Evolutionary conservation across 2,797 vertebrate genomes (phyloP), one percentile per base, ranked within the genome.

Genomic region (Octomys mimax): DNA sequence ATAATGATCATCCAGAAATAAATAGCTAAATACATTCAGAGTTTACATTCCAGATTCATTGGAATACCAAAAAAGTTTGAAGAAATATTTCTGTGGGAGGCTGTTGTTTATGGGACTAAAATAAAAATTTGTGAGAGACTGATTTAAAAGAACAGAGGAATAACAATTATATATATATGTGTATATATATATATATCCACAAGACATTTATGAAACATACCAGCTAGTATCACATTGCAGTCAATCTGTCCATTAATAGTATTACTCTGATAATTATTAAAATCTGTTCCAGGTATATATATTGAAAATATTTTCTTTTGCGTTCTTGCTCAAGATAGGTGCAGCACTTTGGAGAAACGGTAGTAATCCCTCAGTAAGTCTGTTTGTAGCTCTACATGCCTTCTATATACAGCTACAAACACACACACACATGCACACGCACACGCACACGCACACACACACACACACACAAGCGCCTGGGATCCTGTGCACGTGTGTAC

Each of bases 321-420:
- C 98, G 98, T 99, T 99, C 99, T 98, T 99, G 99, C 98, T 98
- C 98, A 98, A 98, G 98, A 98, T 96, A 98, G 98, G 98, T 98
- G 97, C 98, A 98, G 99, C 98, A 99, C 99, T 99, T 98, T 96
- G 97, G 98, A 99, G 99, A 98, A 98, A 97, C 98, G 98, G 98
- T 98, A 97, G 98, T 97, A 97, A 98, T 92, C 97, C 98, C 98
- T 97, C 97, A 93, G 98, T 96, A 96, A 97, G 97, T 97, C 70
- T 98, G 95, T 98, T 98, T 98, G 96, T 95, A 98, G 97, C 98
- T 98, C 98, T 98, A 98, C 66, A 94, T 97, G 97, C 96, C 1
- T n/a, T 91, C 92, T 95, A 96, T 52, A 97, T 80, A 97, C 92
- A 98, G 97, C 97, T 83, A 95, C 96, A 98, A 95, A 95, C 42